phyloP scores from a whole-genome alignment of 53 echinoderm and acorn worm genomes.

The Echinarachnius parma region DNA sequence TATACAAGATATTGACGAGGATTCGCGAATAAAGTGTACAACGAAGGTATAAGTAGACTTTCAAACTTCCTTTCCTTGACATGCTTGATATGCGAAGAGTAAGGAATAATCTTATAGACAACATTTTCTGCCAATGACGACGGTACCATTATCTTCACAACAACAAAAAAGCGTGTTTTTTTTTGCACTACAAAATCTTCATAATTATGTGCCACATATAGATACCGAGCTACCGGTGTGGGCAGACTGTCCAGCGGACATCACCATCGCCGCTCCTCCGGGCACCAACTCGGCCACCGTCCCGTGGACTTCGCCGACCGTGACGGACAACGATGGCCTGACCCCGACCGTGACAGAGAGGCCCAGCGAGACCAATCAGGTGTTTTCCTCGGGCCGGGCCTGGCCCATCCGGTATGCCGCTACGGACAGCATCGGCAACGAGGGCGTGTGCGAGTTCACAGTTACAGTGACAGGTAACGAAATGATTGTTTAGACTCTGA shows the following conservation, averaged over 20 bases:
- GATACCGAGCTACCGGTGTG: slow-evolving; percentile 34
- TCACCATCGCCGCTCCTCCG: slow-evolving; percentile 4
- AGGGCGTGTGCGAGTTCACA: slow-evolving; percentile 17
- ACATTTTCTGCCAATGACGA: too few species aligned
- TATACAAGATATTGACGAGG: too few species aligned
- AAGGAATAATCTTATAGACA: too few species aligned
- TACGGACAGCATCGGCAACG: slow-evolving; percentile 3
- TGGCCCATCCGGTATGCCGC: slow-evolving; percentile 16
- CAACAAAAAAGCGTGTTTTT: too few species aligned
- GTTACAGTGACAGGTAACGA: slow-evolving; percentile 14
- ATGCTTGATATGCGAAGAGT: too few species aligned
- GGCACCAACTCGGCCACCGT: slow-evolving; percentile 40
- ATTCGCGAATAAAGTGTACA: too few species aligned
- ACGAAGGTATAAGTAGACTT: too few species aligned
- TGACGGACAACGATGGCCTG: slow-evolving; percentile 14
- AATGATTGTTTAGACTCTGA: too few species aligned
- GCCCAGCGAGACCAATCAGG: slow-evolving; percentile 11
- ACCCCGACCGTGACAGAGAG: slow-evolving; percentile 12
- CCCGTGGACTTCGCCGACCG: slow-evolving; percentile 3
- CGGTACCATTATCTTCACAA: too few species aligned
- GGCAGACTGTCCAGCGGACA: slow-evolving; percentile 3
- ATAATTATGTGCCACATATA: too few species aligned
- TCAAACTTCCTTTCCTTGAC: too few species aligned
- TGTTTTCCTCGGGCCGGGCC: slow-evolving; percentile 11
- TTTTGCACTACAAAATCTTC: too few species aligned